phyloP scores from a whole-genome alignment of 2,888 invertebrate genomes.

The Pasiphila rectangulata region DNA sequence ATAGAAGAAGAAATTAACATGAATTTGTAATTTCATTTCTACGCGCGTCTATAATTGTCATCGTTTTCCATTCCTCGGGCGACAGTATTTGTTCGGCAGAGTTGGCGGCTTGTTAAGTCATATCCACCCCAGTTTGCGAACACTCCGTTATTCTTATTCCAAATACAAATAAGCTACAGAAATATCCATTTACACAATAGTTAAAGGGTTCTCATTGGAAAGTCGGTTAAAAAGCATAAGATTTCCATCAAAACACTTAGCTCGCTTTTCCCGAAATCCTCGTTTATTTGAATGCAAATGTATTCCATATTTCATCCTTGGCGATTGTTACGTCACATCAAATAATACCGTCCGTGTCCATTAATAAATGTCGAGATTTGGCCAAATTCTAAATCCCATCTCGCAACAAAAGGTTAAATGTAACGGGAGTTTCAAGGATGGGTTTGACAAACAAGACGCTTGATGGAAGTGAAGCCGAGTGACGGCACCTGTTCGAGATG shows the following conservation, averaged over 20 bases:
- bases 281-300: conserved; percentile 49
- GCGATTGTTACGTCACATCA: conserved; percentile 41
- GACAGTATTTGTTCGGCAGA: conserved; percentile 50
- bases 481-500: conserved; percentile 47
- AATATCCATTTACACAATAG: conserved; percentile 3
- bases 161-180: conserved; percentile 7
- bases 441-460: conserved; percentile 40
- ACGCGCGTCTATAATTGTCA: conserved; percentile 52
- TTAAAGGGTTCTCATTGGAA: conserved; percentile 13
- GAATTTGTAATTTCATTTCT: conserved; percentile 43
- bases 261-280: conserved; percentile 40
- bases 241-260: conserved; percentile 38
- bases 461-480: conserved; percentile 39
- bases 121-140: conserved; percentile 33
- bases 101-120: conserved; percentile 45
- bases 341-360: conserved; percentile 49
- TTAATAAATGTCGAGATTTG: conserved; percentile 55
- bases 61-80: conserved; percentile 41
- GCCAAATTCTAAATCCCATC: conserved; percentile 35
- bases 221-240: conserved; percentile 28
- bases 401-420: conserved; percentile 44
- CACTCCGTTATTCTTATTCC: conserved; percentile 37
- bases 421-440: conserved; percentile 38
- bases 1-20: not conserved
- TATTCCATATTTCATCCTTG: conserved; percentile 43